These are phyloP conservation scores for Malacoctenus gilli DNA, from an alignment of 2,797 vertebrate genomes.

Conservation along the genomic window DNA sequence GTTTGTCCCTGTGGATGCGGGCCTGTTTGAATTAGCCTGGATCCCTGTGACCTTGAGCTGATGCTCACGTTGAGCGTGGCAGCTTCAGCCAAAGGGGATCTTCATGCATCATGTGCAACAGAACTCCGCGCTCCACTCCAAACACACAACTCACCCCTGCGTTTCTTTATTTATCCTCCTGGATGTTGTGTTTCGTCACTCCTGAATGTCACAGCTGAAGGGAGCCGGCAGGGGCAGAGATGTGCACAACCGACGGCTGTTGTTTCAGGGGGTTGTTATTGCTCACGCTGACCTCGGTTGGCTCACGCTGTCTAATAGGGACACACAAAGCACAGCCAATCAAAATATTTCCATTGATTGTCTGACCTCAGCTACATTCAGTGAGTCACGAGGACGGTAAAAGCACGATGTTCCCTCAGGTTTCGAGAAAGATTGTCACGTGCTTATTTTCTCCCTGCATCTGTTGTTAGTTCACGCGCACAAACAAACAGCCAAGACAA, in stretches of 20 bases:
- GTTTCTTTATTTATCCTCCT: not conserved
- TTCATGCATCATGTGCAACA: slow-evolving; percentile 10
- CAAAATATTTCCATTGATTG: slow-evolving; percentile 39
- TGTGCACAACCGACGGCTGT: not conserved
- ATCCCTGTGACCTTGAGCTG: slow-evolving; percentile 49
- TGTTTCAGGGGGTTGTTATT: slow-evolving; percentile 33
- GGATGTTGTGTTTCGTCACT: slow-evolving; percentile 3
- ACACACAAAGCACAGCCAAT: slow-evolving; percentile 9
- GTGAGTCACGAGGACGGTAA: slow-evolving; percentile 31
- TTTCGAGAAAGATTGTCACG: too few relatives aligned
- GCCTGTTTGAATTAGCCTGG: slow-evolving; percentile 37
- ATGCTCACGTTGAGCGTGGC: slow-evolving; percentile 23
- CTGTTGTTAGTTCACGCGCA: too few relatives aligned
- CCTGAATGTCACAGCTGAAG: not conserved
- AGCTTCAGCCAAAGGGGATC: slow-evolving; percentile 21
- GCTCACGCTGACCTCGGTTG: slow-evolving; percentile 22
- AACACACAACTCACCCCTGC: slow-evolving; percentile 1
- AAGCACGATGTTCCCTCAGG: not conserved
- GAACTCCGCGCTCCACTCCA: not conserved
- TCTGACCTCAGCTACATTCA: slow-evolving; percentile 34
- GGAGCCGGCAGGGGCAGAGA: slow-evolving; percentile 4
- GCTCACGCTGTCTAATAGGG: not conserved
- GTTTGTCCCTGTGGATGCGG: slow-evolving; percentile 2
- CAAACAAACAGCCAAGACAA: too few relatives aligned
- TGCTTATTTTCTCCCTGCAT: too few relatives aligned